Evolutionary conservation across 2,888 invertebrate species (phyloP), one percentile per base, ranked within the genome.

Genomic region (Tenthredo amoena): DNA sequence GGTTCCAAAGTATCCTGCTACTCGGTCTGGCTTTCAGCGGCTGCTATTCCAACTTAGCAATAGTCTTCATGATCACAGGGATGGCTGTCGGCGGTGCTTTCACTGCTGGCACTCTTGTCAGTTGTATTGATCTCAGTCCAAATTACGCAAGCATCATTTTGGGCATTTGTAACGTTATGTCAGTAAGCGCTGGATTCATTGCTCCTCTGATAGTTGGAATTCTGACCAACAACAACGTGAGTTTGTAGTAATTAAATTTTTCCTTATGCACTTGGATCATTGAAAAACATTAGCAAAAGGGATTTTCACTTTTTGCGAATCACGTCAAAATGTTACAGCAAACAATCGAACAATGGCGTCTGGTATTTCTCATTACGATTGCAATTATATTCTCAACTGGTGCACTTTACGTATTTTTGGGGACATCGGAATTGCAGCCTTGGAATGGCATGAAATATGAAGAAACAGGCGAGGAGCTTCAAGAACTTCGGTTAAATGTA

Each of bases 81-180:
- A 95, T 95, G 1, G 95, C 95, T 65, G 93, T 95, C 96, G n/a
- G 26, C n/a, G 72, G 72, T 40, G 18, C 72, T 9, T 1, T 74
- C 2, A 37, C 21, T 40, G 43, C 72, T 15, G 21, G n/a, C 1
- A n/a, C 96, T 1, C 92, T 96, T 47, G 95, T 96, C 3, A 95
- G 95, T 83, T 94, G 96, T 85, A 96, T 97, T 9, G 96, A 97
- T 88, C 94, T 96, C 79, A 95, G 96, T 85, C 96, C 96, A 0
- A 96, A 96, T 91, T 95, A 94, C 88, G 95, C 95, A 12, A 94
- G 95, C 87, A 94, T 96, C 43, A 93, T 95, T 1, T 93, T 96
- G 77, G 96, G 96, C 0, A 94, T 96, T n/a, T 94, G 94, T 74
- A 96, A 96, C 84, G 94, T 95, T 90, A 92, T 96, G 58, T 94